Conservation (phyloP, 2,888 invertebrate species). For the Acleris emargana region DNA sequence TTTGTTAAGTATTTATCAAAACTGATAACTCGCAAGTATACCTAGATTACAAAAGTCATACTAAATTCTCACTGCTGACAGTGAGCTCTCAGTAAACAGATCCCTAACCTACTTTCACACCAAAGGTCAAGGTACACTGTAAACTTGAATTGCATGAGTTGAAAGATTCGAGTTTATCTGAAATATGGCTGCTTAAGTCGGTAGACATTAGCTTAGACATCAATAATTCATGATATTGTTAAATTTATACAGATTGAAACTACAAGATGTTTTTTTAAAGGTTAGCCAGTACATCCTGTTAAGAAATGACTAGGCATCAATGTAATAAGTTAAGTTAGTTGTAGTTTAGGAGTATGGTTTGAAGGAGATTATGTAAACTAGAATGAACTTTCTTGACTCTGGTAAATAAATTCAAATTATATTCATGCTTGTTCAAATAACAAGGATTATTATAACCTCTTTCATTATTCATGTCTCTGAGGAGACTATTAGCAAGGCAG, state of each 20-base stretch:
- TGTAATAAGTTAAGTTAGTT: too few species aligned
- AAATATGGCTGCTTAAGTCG: background rate
- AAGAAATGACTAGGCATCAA: too few species aligned
- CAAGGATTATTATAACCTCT: conserved; percentile 14
- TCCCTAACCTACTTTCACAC: conserved; percentile 17
- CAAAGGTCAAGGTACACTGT: conserved; percentile 17
- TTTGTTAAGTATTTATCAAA: too few species aligned
- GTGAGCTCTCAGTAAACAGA: conserved; percentile 9
- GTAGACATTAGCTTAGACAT: too few species aligned
- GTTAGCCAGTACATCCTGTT: too few species aligned
- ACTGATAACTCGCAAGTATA: too few species aligned
- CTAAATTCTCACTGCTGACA: too few species aligned
- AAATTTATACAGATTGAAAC: too few species aligned
- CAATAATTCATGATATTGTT: too few species aligned
- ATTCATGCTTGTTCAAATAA: conserved; percentile 13
- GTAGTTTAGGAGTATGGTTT: background rate
- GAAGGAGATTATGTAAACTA: conserved; percentile 12
- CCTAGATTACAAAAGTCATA: background rate
- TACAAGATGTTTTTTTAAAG: too few species aligned
- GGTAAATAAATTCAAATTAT: conserved; percentile 22
- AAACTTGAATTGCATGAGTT: background rate
- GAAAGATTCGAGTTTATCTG: background rate
- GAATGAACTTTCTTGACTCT: conserved; percentile 9
- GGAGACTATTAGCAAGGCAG: conserved; percentile 14
- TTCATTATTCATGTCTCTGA: conserved; percentile 25